phyloP scores from a whole-genome alignment of 2,797 vertebrate genomes.

The Pelobates cultripes region DNA sequence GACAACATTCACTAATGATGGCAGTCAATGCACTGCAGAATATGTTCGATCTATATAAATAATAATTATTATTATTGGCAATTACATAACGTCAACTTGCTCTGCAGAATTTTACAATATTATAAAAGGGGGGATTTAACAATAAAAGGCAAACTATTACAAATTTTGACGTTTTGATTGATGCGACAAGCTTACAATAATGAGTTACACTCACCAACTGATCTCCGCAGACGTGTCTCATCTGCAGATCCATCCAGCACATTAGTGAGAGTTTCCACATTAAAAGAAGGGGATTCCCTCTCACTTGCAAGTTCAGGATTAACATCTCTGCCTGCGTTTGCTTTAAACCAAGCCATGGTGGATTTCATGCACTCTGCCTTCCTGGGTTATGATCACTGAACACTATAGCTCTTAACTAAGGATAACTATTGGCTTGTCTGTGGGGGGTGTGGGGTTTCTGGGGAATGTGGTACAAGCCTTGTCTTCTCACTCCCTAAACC shows the following conservation, averaged over 20 bases:
- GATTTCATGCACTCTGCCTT: background rate
- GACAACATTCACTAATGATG: no score
- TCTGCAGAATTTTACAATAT: no score
- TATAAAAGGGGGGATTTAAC: no score
- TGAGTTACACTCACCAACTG: constrained; percentile 66
- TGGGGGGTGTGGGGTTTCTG: background rate
- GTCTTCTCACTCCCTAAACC: background rate
- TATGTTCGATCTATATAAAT: no score
- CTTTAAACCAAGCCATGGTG: constrained; percentile 62
- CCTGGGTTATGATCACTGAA: background rate
- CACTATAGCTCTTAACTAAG: background rate
- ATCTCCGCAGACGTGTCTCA: constrained; percentile 62
- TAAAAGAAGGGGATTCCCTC: constrained; percentile 64
- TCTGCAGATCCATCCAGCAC: constrained; percentile 63
- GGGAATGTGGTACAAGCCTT: background rate
- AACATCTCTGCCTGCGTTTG: constrained; percentile 39
- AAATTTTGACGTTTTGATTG: no score
- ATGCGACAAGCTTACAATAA: background rate
- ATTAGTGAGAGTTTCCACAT: constrained; percentile 68
- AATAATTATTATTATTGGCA: no score
- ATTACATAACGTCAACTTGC: no score
- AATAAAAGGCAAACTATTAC: no score
- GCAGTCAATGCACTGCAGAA: no score
- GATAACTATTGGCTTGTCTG: background rate
- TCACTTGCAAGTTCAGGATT: constrained; percentile 70